Evolutionary conservation across 2,888 invertebrate genomes (phyloP), one percentile per base, ranked within the genome.

Genomic region (Eupithecia inturbata): DNA sequence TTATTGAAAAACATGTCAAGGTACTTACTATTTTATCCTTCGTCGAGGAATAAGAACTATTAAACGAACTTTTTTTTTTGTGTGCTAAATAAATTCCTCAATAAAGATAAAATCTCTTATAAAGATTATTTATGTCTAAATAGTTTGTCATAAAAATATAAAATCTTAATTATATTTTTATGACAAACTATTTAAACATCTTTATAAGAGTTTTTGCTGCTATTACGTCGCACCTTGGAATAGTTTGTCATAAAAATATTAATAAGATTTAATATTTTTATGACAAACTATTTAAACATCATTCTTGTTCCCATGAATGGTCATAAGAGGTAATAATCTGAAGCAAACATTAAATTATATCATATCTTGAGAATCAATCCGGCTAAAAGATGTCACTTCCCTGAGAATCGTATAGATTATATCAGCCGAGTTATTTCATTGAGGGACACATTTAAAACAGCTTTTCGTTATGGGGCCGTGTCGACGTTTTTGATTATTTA

Each of bases 401-500:
- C 66, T 57, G 68, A 73, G 70, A 68, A 73, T 73, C 75, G 77
- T 77, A 77, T 79, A 83, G 87, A 87, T 87, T 77, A 82, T 82
- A 87, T 85, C 85, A 78, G 80, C 81, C 79, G 84, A 82, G 81
- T 84, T 83, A 84, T 86, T 86, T 85, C 81, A 85, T 85, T 83
- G 84, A 82, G 82, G 81, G 80, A 82, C 83, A 82, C 83, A 83
- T 83, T 86, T 81, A 83, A 85, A 86, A 86, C 82, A 82, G 78
- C 83, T 85, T 81, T 82, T 81, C 80, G 84, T 85, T 84, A 87
- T 86, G 85, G 84, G 82, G 82, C 82, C 82, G 80, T 87, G 87
- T 89, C 87, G 85, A 87, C 87, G 83, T 87, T 87, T 89, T 85
- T 87, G 87, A 89, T 88, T 90, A 91, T 92, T 92, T 91, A 92